Evolutionary conservation across 2,888 invertebrate genomes (phyloP), one percentile per base, ranked within the genome.

Genomic region (Hirtodrosophila alboralis): DNA sequence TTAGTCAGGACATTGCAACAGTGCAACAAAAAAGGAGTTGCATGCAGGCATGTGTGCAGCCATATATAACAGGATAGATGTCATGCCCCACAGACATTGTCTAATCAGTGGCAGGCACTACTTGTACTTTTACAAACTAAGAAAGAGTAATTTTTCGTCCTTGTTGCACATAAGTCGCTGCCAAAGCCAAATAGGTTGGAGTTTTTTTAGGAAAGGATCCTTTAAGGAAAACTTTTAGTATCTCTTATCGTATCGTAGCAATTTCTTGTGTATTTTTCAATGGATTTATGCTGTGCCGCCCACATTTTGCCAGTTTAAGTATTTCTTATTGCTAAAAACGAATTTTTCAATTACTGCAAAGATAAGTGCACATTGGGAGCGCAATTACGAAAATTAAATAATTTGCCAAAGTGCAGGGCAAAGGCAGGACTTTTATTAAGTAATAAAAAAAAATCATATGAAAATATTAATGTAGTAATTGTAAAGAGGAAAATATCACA

Each of bases 51-150:
- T n/a, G 75, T 78, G 80, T 67, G 74, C 75, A 63, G 68, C 72
- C 70, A 81, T 87, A 87, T 84, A 86, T 87, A n/a, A n/a, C 75
- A 87, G 85, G 76, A 85, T 87, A 78, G 74, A 62, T 79, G 86
- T 80, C 87, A 79, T 37, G 62, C 48, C 44, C 61, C 26, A 38
- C 48, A 48, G 70, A 52, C 61, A 49, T 34, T 51, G 61, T 41
- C 67, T 51, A 73, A 70, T 73, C 73, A 69, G 65, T 21, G 37
- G 56, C 59, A 64, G 45, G 45, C n/a, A 44, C 44, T 13, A 33
- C 41, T 51, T 36, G 27, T 33, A 7, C 28, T n/a, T 23, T 8
- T 7, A 23, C 23, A 23, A 49, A 9, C 31, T n/a, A 47, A 33
- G 7, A 40, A 36, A 36, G 34, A 41, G 44, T 56, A 7, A 43